Percentiles rank a stretch among this genome's conserved stretches.
Conservation (phyloP, 1,140 invertebrate species). For the Alviniconcha marisindica region DNA sequence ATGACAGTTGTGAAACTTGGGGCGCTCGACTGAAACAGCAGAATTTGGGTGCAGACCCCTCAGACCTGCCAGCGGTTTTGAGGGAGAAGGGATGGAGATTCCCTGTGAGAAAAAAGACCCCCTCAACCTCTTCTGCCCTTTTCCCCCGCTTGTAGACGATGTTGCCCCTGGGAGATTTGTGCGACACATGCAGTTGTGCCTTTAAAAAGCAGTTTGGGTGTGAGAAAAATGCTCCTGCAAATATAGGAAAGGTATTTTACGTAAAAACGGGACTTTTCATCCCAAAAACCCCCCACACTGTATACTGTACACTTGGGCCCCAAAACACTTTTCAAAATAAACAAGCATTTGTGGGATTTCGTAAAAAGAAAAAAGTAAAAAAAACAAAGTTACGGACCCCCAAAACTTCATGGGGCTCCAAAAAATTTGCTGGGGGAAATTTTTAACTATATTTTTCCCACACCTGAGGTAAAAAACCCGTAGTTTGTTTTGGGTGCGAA, state of each 20-base stretch:
- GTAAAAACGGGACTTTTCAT: background rate
- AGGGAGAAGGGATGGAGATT: background rate
- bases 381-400: no score
- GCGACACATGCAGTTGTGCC: background rate
- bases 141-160: background rate
- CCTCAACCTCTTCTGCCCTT: constrained; percentile 3
- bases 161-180: background rate
- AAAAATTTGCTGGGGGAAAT: no score
- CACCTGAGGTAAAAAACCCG: no score
- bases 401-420: no score
- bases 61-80: background rate
- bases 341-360: no score
- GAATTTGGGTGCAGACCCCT: no score
- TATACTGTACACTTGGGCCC: background rate
- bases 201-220: background rate
- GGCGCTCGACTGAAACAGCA: no score
- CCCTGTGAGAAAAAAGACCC: no score
- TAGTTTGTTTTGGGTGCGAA: no score
- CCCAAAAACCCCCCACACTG: background rate
- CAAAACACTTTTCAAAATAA: no score
- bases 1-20: background rate
- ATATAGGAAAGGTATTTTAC: background rate
- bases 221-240: background rate
- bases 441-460: no score
- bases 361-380: no score